A percentile compares a stretch with the other conserved stretches of the same genome.
Evolutionary conservation across 2,888 invertebrate genomes (phyloP).

Genomic region (Andrena dorsata): DNA sequence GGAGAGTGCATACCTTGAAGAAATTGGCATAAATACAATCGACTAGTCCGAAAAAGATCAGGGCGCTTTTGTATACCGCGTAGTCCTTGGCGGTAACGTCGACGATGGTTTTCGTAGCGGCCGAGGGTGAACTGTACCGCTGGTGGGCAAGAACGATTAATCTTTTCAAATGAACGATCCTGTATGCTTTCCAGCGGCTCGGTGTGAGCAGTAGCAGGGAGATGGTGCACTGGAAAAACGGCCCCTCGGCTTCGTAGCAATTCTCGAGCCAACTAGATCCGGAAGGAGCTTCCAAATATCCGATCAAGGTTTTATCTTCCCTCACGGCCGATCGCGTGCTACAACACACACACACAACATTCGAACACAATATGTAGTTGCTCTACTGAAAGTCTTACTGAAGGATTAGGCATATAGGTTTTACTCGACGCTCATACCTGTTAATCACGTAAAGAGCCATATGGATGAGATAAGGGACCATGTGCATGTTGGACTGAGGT

Average conservation of each 20-base stretch:
- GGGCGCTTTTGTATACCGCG: conserved; percentile 93
- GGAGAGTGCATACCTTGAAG: conserved; percentile 89
- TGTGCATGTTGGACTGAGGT: conserved; percentile 98
- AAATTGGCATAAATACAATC: conserved; percentile 94
- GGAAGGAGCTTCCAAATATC: conserved; percentile 89
- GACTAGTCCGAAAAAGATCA: conserved; percentile 94
- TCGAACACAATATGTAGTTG: background rate
- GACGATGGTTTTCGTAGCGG: conserved; percentile 86
- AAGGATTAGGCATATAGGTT: background rate
- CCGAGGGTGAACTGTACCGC: conserved; percentile 89
- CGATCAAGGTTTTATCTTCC: conserved; percentile 92
- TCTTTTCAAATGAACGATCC: conserved; percentile 91
- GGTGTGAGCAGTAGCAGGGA: conserved; percentile 92
- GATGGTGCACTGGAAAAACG: conserved; percentile 94
- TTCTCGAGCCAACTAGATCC: conserved; percentile 91
- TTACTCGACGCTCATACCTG: conserved; percentile 87
- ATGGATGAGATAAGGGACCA: conserved; percentile 96
- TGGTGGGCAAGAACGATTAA: conserved; percentile 92
- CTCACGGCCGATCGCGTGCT: conserved; percentile 91
- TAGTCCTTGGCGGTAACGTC: conserved; percentile 89
- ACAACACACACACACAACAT: background rate
- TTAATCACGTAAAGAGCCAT: conserved; percentile 97
- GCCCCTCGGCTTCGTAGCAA: conserved; percentile 95
- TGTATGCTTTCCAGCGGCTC: conserved; percentile 91
- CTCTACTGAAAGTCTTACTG: too few relatives aligned